Percentiles rank a stretch among this genome's conserved stretches.
These are phyloP conservation scores for Leucophenga maculata DNA, from an alignment of 2,888 invertebrate genomes.

Conservation along the genomic window DNA sequence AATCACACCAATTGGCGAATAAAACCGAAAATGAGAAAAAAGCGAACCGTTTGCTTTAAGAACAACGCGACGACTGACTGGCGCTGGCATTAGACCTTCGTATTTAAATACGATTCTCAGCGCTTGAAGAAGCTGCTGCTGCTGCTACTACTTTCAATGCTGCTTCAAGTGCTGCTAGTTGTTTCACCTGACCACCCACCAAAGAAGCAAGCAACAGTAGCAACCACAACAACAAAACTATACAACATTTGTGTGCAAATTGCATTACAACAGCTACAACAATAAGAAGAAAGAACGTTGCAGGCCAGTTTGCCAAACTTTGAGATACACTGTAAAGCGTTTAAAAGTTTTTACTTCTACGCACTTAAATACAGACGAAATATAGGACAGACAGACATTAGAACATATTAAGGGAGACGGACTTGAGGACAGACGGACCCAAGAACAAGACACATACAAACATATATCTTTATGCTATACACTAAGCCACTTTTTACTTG, in stretches of 20 bases:
- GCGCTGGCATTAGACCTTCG: conserved; percentile 59
- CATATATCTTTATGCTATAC: too few species aligned
- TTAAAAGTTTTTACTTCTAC: too few species aligned
- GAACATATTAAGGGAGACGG: too few species aligned
- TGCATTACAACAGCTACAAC: conserved; percentile 55
- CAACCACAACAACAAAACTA: conserved; percentile 43
- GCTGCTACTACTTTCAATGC: conserved; percentile 23
- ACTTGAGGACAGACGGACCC: too few species aligned
- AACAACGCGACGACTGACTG: conserved; percentile 69
- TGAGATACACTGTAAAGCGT: not conserved
- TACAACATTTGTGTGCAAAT: conserved; percentile 63
- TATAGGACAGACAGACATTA: too few species aligned
- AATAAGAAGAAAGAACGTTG: too few species aligned
- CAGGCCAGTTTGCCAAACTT: conserved; percentile 19
- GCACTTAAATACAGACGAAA: too few species aligned
- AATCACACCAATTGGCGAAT: not conserved
- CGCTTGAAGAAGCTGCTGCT: not conserved
- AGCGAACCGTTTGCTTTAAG: conserved; percentile 57
- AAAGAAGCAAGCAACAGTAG: conserved; percentile 43
- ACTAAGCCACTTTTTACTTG: too few species aligned
- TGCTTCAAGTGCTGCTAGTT: conserved; percentile 47
- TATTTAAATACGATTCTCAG: conserved; percentile 69
- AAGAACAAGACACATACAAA: too few species aligned
- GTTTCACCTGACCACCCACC: conserved; percentile 72
- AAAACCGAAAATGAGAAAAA: conserved; percentile 13